Percentiles rank a stretch among this genome's conserved stretches.
These are phyloP conservation scores for Cranoglanis bouderius DNA, from an alignment of 2,113 vertebrate species.

Conservation along the genomic window DNA sequence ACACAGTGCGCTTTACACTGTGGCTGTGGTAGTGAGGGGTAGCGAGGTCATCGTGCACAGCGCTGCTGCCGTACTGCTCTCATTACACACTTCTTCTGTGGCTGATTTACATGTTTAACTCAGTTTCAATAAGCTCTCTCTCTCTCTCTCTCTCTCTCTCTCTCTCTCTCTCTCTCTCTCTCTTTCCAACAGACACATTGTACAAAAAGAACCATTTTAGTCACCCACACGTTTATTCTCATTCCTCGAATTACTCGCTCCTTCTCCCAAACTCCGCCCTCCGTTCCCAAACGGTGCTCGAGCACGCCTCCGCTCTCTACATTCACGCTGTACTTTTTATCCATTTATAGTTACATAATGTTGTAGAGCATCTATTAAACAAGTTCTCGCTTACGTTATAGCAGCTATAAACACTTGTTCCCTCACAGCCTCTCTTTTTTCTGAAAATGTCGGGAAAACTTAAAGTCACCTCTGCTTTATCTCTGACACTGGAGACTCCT, in stretches of 20 bases:
- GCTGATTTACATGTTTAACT: neutral
- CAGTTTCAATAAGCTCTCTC: neutral
- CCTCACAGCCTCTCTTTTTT: neutral
- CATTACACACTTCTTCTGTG: constrained; percentile 41
- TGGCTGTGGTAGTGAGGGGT: constrained; percentile 2
- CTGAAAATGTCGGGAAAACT: too few relatives aligned
- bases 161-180: neutral
- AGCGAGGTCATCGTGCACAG: neutral
- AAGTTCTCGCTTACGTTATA: neutral
- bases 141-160: neutral
- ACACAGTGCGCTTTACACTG: neutral
- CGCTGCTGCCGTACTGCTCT: neutral
- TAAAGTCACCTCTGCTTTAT: too few relatives aligned
- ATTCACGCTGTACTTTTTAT: neutral
- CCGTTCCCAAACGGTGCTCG: neutral
- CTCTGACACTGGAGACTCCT: too few relatives aligned
- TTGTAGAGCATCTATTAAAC: neutral
- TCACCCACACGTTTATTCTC: neutral
- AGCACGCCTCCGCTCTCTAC: neutral
- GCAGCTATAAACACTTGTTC: neutral
- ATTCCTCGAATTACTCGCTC: neutral
- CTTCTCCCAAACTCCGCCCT: neutral
- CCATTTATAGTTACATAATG: neutral
- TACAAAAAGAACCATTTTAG: neutral
- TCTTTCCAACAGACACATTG: neutral